A percentile compares a stretch with the other conserved stretches of the same genome.
phyloP scores from a whole-genome alignment of 2,888 invertebrate species.

The Chesias legatella region DNA sequence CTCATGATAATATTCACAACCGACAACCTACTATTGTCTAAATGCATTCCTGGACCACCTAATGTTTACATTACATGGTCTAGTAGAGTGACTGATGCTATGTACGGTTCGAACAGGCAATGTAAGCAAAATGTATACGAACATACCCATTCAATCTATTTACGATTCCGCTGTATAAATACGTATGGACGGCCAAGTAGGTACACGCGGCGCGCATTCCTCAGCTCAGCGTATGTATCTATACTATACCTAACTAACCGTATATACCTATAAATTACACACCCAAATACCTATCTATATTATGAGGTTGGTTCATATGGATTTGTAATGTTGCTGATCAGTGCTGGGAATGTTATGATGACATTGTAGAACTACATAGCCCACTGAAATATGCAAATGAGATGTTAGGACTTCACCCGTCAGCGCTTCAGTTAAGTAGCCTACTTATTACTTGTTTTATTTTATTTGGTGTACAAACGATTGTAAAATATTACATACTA shows the following conservation, averaged over 20 bases:
- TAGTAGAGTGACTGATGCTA: conserved; percentile 55
- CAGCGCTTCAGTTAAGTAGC: conserved; percentile 1
- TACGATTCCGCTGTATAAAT: conserved; percentile 72
- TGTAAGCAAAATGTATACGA: conserved; percentile 66
- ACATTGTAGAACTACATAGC: conserved; percentile 32
- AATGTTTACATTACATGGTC: conserved; percentile 76
- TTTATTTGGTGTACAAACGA: not conserved
- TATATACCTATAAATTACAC: conserved; percentile 56
- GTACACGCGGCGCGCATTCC: conserved; percentile 66
- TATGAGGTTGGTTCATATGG: conserved; percentile 32
- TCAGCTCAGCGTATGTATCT: conserved; percentile 46
- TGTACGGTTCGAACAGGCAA: conserved; percentile 56
- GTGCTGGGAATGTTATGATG: conserved; percentile 26
- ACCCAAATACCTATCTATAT: conserved; percentile 39
- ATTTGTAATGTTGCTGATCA: conserved; percentile 29
- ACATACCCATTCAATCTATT: conserved; percentile 78
- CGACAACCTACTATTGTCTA: conserved; percentile 67
- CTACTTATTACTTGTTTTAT: conserved; percentile 3
- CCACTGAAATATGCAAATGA: conserved; percentile 28
- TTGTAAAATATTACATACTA: too few species aligned
- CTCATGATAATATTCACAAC: conserved; percentile 80
- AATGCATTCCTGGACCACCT: conserved; percentile 74
- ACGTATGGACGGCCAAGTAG: conserved; percentile 55
- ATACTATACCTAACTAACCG: conserved; percentile 18
- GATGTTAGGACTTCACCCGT: conserved; percentile 10